phyloP scores from a whole-genome alignment of 2,113 vertebrate genomes.

The Coregonus clupeaformis region DNA sequence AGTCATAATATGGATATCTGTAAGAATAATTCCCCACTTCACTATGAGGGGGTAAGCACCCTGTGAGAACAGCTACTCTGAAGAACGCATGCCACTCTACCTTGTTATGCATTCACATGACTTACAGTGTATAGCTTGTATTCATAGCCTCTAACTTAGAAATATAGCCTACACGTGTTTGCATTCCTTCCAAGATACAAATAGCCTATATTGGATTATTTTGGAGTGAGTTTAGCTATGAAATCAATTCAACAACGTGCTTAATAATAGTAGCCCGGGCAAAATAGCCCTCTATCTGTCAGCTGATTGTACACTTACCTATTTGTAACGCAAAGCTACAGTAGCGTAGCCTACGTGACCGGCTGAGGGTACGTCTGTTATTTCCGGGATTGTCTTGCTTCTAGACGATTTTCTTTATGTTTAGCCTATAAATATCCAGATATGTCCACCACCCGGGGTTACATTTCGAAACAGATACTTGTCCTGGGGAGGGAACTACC shows the following conservation, averaged over 20 bases:
- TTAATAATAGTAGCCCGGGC: neutral
- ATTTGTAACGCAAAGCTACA: slow-evolving; percentile 35
- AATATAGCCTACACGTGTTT: neutral
- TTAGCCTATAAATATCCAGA: slow-evolving; percentile 33
- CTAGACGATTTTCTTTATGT: slow-evolving; percentile 29
- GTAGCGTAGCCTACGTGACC: slow-evolving; percentile 63
- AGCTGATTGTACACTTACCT: slow-evolving; percentile 24
- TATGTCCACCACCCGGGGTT: neutral
- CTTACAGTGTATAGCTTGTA: neutral
- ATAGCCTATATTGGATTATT: neutral
- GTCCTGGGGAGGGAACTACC: neutral
- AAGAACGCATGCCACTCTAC: too few relatives aligned
- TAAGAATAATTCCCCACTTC: too few relatives aligned
- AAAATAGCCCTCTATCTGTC: neutral
- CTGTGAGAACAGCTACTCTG: neutral
- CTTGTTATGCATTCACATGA: neutral
- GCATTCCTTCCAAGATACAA: neutral
- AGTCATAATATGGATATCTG: too few relatives aligned
- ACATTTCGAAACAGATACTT: neutral
- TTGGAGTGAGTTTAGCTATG: too few relatives aligned
- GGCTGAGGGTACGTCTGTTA: slow-evolving; percentile 62
- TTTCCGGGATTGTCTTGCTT: slow-evolving; percentile 68
- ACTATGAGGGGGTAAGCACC: too few relatives aligned
- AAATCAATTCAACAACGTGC: neutral
- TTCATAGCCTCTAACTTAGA: neutral